Evolutionary conservation across 2,888 invertebrate species (phyloP), one percentile per base, ranked within the genome.

Genomic region (Watsonalla binaria): DNA sequence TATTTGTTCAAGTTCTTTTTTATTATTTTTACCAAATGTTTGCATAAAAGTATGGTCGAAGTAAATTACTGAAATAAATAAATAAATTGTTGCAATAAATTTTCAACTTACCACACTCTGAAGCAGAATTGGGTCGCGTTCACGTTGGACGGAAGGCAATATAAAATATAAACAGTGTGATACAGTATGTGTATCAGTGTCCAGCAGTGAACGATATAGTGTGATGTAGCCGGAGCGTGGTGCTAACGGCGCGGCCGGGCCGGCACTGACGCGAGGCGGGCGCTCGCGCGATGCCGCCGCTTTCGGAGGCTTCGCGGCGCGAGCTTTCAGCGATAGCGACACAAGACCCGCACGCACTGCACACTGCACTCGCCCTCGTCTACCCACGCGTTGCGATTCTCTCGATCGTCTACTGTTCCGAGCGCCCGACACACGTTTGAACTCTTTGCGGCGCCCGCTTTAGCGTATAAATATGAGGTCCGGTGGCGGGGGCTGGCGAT

Each of bases 391-490:
- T 79, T 84, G 84, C 85, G 86, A 84, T 84, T 84, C 85, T 84
- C 84, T 86, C 80, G 84, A 85, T 78, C 90, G 90, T 89, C 89
- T 88, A 86, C 88, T 86, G 89, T 88, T 79, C 80, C 74, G 87
- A 84, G 80, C 90, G 90, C 84, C 84, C 84, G 86, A 80, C 86
- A 82, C 83, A 84, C 90, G 89, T 90, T 90, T 90, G 90, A 90
- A 90, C 90, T 90, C 88, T 84, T 86, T 77, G 82, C 86, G 73
- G 78, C 78, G 86, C 77, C 85, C 78, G 88, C 89, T 78, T 86
- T 86, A 86, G 78, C 86, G 90, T 90, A 90, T 90, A 90, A 90
- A 88, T 90, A 90, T 89, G 87, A 87, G 80, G 83, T 74, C 84
- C 86, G 76, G 90, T 89, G 89, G 89, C 86, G 90, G 89, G 88